These are phyloP conservation scores for Sebastes fasciatus DNA, from an alignment of 2,113 vertebrate species.

Conservation along the genomic window DNA sequence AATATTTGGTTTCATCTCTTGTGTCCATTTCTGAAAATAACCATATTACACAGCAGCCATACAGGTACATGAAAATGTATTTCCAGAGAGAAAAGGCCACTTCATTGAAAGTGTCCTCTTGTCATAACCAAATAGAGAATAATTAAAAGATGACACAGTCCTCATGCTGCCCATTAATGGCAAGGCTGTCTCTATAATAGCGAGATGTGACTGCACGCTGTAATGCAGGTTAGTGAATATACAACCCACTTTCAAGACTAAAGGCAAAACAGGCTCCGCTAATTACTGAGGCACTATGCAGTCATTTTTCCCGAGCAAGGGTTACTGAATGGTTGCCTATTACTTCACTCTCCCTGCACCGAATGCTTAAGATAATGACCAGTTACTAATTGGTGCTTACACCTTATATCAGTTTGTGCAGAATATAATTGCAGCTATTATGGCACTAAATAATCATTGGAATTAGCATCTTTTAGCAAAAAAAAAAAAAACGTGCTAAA, in stretches of 20 bases:
- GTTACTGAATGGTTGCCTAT: conserved; percentile 84
- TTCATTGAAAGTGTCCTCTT: conserved; percentile 44
- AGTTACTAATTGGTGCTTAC: conserved; percentile 90
- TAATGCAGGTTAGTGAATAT: conserved; percentile 74
- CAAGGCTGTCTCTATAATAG: conserved; percentile 63
- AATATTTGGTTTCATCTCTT: conserved; percentile 25
- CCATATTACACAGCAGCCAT: neutral
- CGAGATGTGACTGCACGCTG: conserved; percentile 63
- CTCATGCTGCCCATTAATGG: conserved; percentile 60
- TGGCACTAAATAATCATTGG: conserved; percentile 85
- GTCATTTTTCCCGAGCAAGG: conserved; percentile 77
- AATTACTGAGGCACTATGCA: conserved; percentile 82
- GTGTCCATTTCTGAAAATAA: conserved; percentile 25
- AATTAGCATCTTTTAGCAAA: conserved; percentile 85
- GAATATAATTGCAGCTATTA: conserved; percentile 90
- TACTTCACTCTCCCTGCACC: conserved; percentile 86
- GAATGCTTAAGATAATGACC: conserved; percentile 90
- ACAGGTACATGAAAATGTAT: conserved; percentile 19
- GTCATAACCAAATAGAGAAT: conserved; percentile 50
- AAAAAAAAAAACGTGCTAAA: conserved; percentile 54
- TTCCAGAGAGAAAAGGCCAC: neutral
- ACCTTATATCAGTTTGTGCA: conserved; percentile 85
- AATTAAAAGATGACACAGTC: conserved; percentile 59
- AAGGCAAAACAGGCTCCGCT: conserved; percentile 78
- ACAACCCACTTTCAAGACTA: conserved; percentile 79